Base-by-base conservation (phyloP, 2,113 vertebrate species). In the Symphodus melops region DNA sequence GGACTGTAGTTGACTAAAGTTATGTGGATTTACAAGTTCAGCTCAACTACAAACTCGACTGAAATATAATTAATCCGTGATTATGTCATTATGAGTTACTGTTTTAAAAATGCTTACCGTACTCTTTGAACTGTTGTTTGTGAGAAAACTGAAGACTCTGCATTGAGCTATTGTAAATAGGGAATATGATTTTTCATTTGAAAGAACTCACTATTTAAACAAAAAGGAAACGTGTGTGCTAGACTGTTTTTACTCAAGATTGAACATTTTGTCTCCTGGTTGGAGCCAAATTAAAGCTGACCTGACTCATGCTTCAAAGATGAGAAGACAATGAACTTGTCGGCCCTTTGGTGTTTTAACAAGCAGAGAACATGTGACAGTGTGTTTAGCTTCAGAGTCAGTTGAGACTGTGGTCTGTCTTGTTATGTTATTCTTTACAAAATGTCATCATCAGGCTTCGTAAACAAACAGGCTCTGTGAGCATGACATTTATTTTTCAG, bases 371-470 rank as follows among this genome's bases (percentile, higher is more conserved):
- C 21, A 25, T 17, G 23, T 6, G 23, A 54, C 41, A n/a, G 75
- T 13, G 25, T 83, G 80, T 70, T 85, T 64, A 72, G 53, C 9
- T 12, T 78, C 69, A 62, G 28, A 70, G 69, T 67, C 72, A 59
- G n/a, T 8, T 41, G 28, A 36, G 28, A 17, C n/a, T 54, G 53
- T 10, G 39, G 23, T 58, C 73, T 39, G 37, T 67, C 70, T 70
- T 53, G 56, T 60, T 39, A 42, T 21, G 3, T 9, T 4, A 21
- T 16, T 23, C 8, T 60, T 58, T 20, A 75, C 3, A 21, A 80
- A 77, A 72, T 49, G 28, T 51, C 55, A 83, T 58, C 61, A 52
- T 44, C 37, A 1, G 28, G 20, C 21, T 36, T 8, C 10, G 49
- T 17, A 16, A 33, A 33, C 28, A 17, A 33, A 3, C 55, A 42